Conservation (phyloP, 2,888 invertebrate genomes). For the Acleris cristana region DNA sequence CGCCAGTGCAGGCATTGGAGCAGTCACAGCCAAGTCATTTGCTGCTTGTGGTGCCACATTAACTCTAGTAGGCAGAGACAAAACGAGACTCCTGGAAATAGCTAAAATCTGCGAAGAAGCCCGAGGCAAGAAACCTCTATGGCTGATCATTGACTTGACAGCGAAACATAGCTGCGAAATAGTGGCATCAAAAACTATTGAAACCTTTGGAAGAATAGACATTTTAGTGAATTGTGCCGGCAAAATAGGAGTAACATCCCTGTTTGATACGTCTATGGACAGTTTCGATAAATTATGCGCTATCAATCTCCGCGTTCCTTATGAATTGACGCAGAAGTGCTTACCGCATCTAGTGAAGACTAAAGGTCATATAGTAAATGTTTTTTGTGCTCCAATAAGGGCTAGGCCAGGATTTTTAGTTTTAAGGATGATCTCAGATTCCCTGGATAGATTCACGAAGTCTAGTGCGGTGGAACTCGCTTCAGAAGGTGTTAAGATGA, state of each 20-base stretch:
- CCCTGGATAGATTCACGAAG: conserved; percentile 39
- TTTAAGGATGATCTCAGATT: conserved; percentile 32
- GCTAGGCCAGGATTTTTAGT: conserved; percentile 38
- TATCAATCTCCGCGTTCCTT: conserved; percentile 38
- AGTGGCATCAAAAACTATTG: conserved; percentile 31
- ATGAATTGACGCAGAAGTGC: conserved; percentile 39
- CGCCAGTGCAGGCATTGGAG: conserved; percentile 38
- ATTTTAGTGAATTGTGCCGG: conserved; percentile 40
- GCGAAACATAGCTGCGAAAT: conserved; percentile 29
- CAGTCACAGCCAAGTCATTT: conserved; percentile 37
- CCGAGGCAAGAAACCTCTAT: conserved; percentile 32
- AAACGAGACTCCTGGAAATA: conserved; percentile 30
- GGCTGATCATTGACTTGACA: conserved; percentile 21
- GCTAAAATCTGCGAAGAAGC: conserved; percentile 31
- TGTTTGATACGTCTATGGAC: conserved; percentile 39
- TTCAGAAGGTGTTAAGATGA: conserved; percentile 39
- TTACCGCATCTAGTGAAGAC: conserved; percentile 39
- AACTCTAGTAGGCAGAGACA: conserved; percentile 37
- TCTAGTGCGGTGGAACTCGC: conserved; percentile 36
- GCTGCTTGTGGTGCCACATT: conserved; percentile 36
- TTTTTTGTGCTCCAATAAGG: conserved; percentile 15
- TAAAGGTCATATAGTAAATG: conserved; percentile 38
- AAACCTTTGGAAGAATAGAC: conserved; percentile 38
- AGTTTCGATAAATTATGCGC: conserved; percentile 37
- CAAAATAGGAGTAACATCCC: conserved; percentile 34